Base-by-base conservation (phyloP, 2,888 invertebrate species). In the Yponomeuta evonymella region DNA sequence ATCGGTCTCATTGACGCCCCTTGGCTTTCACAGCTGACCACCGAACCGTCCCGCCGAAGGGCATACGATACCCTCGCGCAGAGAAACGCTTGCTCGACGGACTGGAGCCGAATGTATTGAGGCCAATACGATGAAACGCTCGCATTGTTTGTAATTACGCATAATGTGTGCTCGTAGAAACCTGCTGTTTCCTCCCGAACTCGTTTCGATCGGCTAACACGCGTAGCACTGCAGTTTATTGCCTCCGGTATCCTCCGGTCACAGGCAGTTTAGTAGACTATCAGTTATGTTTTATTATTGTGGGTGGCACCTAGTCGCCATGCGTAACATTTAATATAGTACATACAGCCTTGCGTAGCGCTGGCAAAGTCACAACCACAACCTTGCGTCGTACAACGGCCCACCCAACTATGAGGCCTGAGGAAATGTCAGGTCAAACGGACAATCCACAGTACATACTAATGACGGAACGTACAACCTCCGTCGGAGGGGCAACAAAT, bases 141-240 rank as follows among this genome's bases (percentile, higher is more conserved):
- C 15, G 51, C 51, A 58, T 58, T 58, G 51, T 58, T 58, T 58
- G 51, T 58, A 58, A 58, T 58, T 58, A 58, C 51, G 51, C 51
- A 58, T 58, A 58, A 58, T 58, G 51, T 58, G 51, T 15, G 51
- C 51, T 58, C 51, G 51, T 58, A 58, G 51, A 58, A 58, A 58
- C 51, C 15, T 58, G 15, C 51, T 6, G 51, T 15, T 58, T 58
- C 51, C 51, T 58, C 15, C 51, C 51, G 15, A 58, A 58, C 51
- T 58, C 51, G 51, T 15, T 58, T 58, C 51, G 51, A 58, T 58
- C 51, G 51, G 51, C 8, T 58, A 58, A 58, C 51, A 58, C 51
- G 51, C 51, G 51, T 58, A 58, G 51, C 51, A 15, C 51, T 58
- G 51, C 51, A 58, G 15, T 58, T 58, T 58, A 58, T 15, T 58